phyloP scores from a whole-genome alignment of 2,113 vertebrate genomes.

The Laticauda laticaudata region DNA sequence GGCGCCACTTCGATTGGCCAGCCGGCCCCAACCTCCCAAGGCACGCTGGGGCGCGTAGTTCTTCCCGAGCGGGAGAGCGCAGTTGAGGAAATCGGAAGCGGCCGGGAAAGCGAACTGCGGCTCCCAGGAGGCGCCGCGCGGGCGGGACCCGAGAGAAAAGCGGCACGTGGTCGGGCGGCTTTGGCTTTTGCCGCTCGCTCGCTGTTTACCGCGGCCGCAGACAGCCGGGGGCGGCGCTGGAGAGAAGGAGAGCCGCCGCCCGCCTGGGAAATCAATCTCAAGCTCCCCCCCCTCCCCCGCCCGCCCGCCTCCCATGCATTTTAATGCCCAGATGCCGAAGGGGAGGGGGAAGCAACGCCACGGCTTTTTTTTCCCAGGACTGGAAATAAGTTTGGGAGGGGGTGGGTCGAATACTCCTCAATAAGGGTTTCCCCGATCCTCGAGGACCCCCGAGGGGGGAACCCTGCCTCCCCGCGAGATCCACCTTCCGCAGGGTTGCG shows the following conservation, averaged over 20 bases:
- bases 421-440: neutral
- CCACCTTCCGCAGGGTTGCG: neutral
- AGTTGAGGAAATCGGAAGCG: accelerated
- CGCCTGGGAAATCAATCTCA: neutral
- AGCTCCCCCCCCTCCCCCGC: neutral
- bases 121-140: constrained; percentile 35
- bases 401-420: neutral
- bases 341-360: neutral
- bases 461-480: too few species aligned
- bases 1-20: constrained; percentile 45
- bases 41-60: constrained; percentile 46
- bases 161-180: constrained; percentile 52
- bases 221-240: neutral
- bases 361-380: neutral
- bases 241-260: constrained; percentile 8
- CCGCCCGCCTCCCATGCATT: neutral
- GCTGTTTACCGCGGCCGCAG: neutral
- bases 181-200: constrained; percentile 15
- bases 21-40: constrained; percentile 19
- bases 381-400: neutral
- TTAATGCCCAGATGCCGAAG: neutral
- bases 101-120: constrained; percentile 1
- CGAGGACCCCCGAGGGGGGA: too few species aligned
- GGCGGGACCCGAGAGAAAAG: neutral
- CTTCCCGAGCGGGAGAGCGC: too few species aligned